Percentiles rank a stretch among this genome's conserved stretches.
These are phyloP conservation scores for Lontra canadensis DNA, from an alignment of 2,113 vertebrate genomes.

Conservation along the genomic window DNA sequence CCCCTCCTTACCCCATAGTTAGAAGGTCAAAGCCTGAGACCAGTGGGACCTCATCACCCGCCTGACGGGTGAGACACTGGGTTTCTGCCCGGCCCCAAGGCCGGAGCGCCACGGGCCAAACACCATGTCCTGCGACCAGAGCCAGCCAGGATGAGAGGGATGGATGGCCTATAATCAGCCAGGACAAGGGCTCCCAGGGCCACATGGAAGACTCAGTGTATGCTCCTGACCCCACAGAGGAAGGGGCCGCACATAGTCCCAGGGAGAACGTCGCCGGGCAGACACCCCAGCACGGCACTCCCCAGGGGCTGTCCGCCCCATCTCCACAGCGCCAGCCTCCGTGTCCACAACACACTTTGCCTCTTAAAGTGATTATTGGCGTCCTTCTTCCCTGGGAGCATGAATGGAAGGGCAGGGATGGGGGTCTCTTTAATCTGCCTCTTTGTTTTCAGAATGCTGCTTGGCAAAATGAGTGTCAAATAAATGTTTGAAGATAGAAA, in stretches of 20 bases:
- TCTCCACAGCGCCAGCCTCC: not conserved
- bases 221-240: not conserved
- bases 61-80: not conserved
- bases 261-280: not conserved
- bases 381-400: not conserved
- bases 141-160: accelerated
- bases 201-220: accelerated
- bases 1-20: accelerated
- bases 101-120: accelerated
- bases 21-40: no score
- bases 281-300: accelerated
- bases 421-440: not conserved
- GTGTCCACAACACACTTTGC: no score
- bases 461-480: not conserved
- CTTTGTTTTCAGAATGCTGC: not conserved
- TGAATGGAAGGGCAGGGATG: not conserved
- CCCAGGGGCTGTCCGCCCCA: not conserved
- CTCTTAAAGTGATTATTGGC: not conserved
- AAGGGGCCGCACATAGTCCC: accelerated
- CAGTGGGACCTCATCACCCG: accelerated
- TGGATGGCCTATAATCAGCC: not conserved
- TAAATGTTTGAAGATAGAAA: not conserved
- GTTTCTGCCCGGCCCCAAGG: not conserved
- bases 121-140: not conserved
- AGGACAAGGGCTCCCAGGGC: not conserved